Base-by-base conservation (phyloP, 2,888 invertebrate genomes). In the Ennomos erosarius region DNA sequence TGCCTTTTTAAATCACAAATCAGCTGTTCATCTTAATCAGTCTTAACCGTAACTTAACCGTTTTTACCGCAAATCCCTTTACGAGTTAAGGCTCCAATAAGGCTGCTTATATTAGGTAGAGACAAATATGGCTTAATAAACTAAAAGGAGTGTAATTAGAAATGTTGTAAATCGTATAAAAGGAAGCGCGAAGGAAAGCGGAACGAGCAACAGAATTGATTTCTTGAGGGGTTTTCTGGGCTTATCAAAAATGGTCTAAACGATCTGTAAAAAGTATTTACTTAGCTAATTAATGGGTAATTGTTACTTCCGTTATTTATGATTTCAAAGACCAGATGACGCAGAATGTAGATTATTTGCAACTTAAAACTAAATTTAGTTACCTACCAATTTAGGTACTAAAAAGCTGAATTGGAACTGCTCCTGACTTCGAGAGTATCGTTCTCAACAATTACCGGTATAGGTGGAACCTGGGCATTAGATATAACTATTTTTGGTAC, bases 121-220 rank as follows among this genome's bases (percentile, higher is more conserved):
- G 62, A 54, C 55, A 38, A 68, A 62, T 65, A 48, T 47, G 47
- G 58, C 54, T 57, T 56, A 61, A 51, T 60, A 60, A 60, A 55
- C 51, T 50, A 51, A 60, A 60, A 65, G 55, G 50, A 48, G 44
- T 62, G 58, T 65, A 69, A 67, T 69, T 69, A 69, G 54, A 55
- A 47, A 51, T 47, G 61, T 59, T 62, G 65, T 62, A 46, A 59
- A 54, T 53, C 42, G 57, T 58, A 43, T 62, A 62, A 55, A 62
- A 51, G 62, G 62, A 48, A 58, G 55, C 48, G 52, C 59, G 51
- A 65, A 58, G 62, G 44, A 58, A 61, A 60, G 62, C 55, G 55
- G 58, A 58, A 40, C 36, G 11, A 36, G 53, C 10, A 13, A 56
- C 45, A 55, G 59, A 62, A 55, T 65, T 58, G 55, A 58, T 26